phyloP scores from a whole-genome alignment of 2,113 vertebrate species.

The Gracilinanus agilis region DNA sequence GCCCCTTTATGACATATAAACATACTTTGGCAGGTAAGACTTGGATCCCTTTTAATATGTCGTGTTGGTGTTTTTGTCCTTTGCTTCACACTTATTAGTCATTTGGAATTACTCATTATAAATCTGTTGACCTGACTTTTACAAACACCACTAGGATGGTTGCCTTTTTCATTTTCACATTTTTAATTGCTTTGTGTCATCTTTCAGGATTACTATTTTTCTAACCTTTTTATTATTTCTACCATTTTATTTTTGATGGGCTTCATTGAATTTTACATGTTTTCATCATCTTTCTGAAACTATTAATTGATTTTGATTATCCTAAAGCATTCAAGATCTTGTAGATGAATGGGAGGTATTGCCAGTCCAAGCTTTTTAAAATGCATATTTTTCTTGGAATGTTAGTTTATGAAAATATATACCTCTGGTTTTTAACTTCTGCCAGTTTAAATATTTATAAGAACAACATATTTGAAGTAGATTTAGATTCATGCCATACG shows the following conservation, averaged over 20 bases:
- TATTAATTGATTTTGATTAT: constrained; percentile 25
- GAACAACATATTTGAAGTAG: background rate
- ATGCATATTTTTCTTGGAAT: constrained; percentile 3
- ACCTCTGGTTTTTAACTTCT: background rate
- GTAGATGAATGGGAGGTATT: constrained; percentile 34
- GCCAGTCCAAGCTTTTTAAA: background rate
- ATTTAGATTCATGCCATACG: constrained; percentile 11
- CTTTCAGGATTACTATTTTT: constrained; percentile 17
- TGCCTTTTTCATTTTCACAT: constrained; percentile 36
- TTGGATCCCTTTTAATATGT: constrained; percentile 4
- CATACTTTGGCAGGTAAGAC: background rate
- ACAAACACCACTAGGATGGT: background rate
- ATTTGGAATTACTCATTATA: constrained; percentile 44
- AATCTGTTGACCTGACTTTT: constrained; percentile 14
- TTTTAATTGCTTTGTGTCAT: constrained; percentile 42
- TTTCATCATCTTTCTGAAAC: constrained; percentile 8
- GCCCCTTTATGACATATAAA: background rate
- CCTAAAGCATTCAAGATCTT: background rate
- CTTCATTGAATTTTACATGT: constrained; percentile 30
- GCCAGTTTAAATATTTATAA: constrained; percentile 18
- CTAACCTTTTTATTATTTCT: constrained; percentile 10
- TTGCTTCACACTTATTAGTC: constrained; percentile 24
- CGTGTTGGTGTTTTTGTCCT: constrained; percentile 7
- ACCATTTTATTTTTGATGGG: background rate
- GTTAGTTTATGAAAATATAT: background rate